Base-by-base conservation (phyloP, 2,113 vertebrate genomes). In the Tetrax tetrax region DNA sequence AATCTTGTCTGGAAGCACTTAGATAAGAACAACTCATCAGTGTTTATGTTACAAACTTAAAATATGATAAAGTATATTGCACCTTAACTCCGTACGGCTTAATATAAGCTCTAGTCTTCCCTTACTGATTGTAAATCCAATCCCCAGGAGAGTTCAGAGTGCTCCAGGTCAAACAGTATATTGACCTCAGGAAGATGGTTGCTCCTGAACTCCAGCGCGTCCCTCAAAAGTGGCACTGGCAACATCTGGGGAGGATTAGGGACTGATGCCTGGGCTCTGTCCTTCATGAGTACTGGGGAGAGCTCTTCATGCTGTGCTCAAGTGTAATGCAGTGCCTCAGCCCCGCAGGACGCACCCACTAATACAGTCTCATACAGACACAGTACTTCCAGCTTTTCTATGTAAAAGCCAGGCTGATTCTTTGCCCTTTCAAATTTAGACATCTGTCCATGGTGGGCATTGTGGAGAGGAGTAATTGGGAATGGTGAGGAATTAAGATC, bases 111-210 rank as follows among this genome's bases (percentile, higher is more conserved):
- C 59, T 51, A 16, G 3, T 51, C 51, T 95, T 95, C 81, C 47
- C 35, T 48, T 59, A 69, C 15, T 75, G n/a, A 21, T 69, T 64
- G 16, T 22, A 85, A 93, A 47, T 33, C 33, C 61, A 93, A 33
- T 38, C 74, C 20, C 92, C 18, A 54, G 63, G 10, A 37, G 23
- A 66, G 56, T 28, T 75, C 83, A 8, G 31, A 69, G 75, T 0
- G 0, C 27, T 68, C 31, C 43, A 64, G 70, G 18, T 51, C 37
- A 63, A 65, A 38, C 18, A 14, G 33, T 28, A 23, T 5, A 12
- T 3, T 0, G 0, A 14, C 38, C 29, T 64, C 53, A 28, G 45
- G 5, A 48, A 37, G 0, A 1, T 2, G 3, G 29, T 3, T 64
- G 31, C 31, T 79, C 56, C 83, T 78, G 18, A 90, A 20, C 29